Base-by-base conservation (phyloP, 2,797 vertebrate species). In the Enteromius treurensis region DNA sequence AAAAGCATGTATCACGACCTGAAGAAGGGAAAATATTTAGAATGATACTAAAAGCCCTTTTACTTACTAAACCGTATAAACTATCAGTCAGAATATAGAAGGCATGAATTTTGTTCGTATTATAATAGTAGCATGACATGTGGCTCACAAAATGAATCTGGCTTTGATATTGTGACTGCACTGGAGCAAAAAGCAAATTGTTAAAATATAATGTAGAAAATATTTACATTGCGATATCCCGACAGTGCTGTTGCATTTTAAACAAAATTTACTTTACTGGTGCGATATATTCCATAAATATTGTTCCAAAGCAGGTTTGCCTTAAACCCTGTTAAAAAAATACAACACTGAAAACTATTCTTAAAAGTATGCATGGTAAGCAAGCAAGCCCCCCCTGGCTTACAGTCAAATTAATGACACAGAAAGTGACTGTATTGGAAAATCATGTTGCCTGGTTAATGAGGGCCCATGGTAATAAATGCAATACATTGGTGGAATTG, bases 281-380 rank as follows among this genome's bases (percentile, higher is more conserved):
- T 42, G 6, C 11, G 23, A 21, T 3, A 32, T 32, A 11, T 73
- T 73, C 10, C 2, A 73, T 21, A 19, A 71, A 21, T 53, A 53
- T 55, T 75, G 10, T 53, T 74, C 47, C 29, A 55, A 55, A 53
- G 49, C 21, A 75, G 51, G 49, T 75, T 37, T 55, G 11, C 51
- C 19, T 55, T 55, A 3, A 75, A n/a, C 19, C 19, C 11, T 0
- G 0, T 53, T 11, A 19, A 7, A 13, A 53, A 73, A 51, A 26
- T 32, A 13, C 9, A 49, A 51, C 10, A 14, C 23, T 14, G 26
- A 32, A 65, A 65, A 65, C 26, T 34, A 19, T 3, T 17, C 62
- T 29, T 64, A 2, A 32, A 64, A 32, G 26, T 29, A 64, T 32
- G 23, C 10, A n/a, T 40, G 23, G 13, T 60, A 64, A 64, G n/a